phyloP scores from a whole-genome alignment of 2,797 vertebrate species.

The Delichon dasypus region DNA sequence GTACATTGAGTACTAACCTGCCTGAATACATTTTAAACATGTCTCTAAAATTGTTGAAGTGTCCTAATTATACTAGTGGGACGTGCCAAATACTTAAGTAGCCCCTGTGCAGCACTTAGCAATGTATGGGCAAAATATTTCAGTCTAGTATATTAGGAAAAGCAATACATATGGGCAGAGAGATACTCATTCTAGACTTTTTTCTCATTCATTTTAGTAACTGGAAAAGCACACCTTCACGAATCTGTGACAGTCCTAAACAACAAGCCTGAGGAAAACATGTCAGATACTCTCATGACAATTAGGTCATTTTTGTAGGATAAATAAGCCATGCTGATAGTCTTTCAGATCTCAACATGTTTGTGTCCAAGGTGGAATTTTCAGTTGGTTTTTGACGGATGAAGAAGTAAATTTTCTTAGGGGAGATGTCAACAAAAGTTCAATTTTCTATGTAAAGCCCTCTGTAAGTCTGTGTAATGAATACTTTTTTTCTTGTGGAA shows the following conservation, averaged over 20 bases:
- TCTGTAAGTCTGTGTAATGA: fast-evolving
- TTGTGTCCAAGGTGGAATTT: not conserved
- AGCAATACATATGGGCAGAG: not conserved
- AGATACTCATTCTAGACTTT: not conserved
- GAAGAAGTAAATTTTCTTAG: not conserved
- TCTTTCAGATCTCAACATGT: not conserved
- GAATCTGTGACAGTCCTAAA: not conserved
- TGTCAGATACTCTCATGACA: not conserved
- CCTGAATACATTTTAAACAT: not conserved
- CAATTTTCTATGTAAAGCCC: not conserved
- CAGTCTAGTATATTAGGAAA: not conserved
- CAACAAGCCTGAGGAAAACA: not conserved
- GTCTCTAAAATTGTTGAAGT: fast-evolving
- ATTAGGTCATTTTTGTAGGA: not conserved
- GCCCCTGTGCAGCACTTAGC: not conserved
- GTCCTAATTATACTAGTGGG: not conserved
- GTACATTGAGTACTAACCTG: fast-evolving
- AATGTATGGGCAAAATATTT: not conserved
- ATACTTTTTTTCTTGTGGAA: not conserved
- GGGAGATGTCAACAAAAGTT: not conserved
- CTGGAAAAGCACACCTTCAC: not conserved
- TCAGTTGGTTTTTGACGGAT: not conserved
- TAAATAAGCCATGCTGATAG: not conserved
- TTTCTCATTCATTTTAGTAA: not conserved
- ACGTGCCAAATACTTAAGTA: not conserved